These are phyloP conservation scores for Norana najaformis DNA, from an alignment of 2,888 invertebrate genomes.

Conservation along the genomic window DNA sequence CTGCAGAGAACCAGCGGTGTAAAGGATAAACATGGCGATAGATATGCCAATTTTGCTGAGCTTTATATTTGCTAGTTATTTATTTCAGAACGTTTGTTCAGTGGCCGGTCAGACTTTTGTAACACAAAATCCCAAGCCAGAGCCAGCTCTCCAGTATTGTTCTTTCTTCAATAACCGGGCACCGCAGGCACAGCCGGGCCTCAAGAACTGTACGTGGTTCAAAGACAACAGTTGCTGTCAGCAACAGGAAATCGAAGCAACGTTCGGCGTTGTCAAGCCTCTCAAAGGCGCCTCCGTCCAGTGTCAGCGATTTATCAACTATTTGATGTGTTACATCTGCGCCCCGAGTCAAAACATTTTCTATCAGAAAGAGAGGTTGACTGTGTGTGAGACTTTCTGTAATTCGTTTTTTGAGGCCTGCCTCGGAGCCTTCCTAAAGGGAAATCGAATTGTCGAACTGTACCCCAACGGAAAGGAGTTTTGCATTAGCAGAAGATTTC, in stretches of 20 bases:
- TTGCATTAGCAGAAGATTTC: slow-evolving; percentile 58
- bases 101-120: background rate
- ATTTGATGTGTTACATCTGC: slow-evolving; percentile 63
- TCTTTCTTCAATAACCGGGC: slow-evolving; percentile 62
- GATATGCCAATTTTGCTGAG: background rate
- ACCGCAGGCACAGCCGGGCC: slow-evolving; percentile 57
- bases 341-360: slow-evolving; percentile 60
- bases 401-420: slow-evolving; percentile 60
- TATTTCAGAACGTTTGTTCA: background rate
- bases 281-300: slow-evolving; percentile 59
- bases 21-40: slow-evolving; percentile 2
- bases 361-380: slow-evolving; percentile 58
- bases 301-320: slow-evolving; percentile 61
- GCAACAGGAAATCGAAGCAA: slow-evolving; percentile 62
- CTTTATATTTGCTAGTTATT: slow-evolving; percentile 6
- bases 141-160: slow-evolving; percentile 47
- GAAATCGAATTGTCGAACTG: slow-evolving; percentile 56
- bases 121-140: background rate
- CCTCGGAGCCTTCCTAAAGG: slow-evolving; percentile 59
- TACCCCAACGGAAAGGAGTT: slow-evolving; percentile 58
- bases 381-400: slow-evolving; percentile 61
- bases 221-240: slow-evolving; percentile 61
- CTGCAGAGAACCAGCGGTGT: background rate
- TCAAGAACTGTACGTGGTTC: slow-evolving; percentile 63
- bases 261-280: slow-evolving; percentile 61